Evolutionary conservation across 2,113 vertebrate genomes (phyloP), one percentile per base, ranked within the genome.

Genomic region (Rutilus rutilus): DNA sequence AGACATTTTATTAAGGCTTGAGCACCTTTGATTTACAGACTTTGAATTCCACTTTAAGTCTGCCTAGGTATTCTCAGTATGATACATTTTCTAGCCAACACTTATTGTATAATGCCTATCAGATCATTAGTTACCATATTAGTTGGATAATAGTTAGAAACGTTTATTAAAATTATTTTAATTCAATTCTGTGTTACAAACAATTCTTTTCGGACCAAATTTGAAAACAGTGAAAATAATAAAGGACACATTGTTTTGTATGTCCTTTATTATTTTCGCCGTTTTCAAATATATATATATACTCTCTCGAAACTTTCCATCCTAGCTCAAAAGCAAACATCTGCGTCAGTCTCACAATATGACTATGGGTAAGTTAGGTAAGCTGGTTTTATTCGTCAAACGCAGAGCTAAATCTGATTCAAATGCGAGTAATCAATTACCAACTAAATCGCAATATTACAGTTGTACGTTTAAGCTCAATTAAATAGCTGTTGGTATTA

Each of bases 401-500:
- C 3, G 15, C 2, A 19, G 12, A 15, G 4, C 59, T 21, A 7
- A 25, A 9, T 67, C 30, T 21, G 17, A 21, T 57, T 57, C 19
- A 19, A 2, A 57, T 57, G 2, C 6, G 54, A 57, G 54, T 7
- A 7, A 57, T 36, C 0, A 21, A 8, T 21, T 69, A 36, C 3
- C 7, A 4, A 21, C 19, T 21, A 69, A 69, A 21, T 69, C 33
- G 0, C 1, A 69, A 33, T 39, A 11, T 36, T 36, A 36, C 1
- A 36, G 8, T 21, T 10, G 9, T 4, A 67, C 2, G 17, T 69
- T 36, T 1, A 23, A 1, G 4, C 4, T 23, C 10, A 23, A 39
- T 39, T 11, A 10, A 21, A 9, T 0, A 11, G 19, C 3, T 10
- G 8, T 36, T 8, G 4, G 11, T 4, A 1, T 19, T 11, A 5